A percentile compares a stretch with the other conserved stretches of the same genome.
Conservation (phyloP, 2,113 vertebrate genomes). For the Bos indicus region DNA sequence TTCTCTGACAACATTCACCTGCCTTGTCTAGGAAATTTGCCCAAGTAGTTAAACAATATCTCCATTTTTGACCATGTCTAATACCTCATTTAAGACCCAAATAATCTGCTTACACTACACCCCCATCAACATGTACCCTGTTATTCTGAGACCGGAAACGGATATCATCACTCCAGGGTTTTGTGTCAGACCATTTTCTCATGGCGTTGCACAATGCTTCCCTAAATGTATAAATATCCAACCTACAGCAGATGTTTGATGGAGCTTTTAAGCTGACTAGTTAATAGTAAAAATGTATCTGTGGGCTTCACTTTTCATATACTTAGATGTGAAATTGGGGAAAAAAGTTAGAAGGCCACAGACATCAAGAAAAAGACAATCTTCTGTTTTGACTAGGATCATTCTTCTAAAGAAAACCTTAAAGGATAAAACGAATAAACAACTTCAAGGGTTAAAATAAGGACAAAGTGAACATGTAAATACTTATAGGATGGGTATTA, state of each 20-base stretch:
- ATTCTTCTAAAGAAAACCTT: conserved; percentile 13
- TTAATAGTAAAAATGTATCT: conserved; percentile 15
- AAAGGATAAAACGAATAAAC: conserved; percentile 7
- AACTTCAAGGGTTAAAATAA: not conserved
- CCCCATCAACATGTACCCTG: not conserved
- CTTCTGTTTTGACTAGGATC: not conserved
- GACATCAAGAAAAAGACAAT: not conserved
- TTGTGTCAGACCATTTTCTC: not conserved
- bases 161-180: not conserved
- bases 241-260: conserved; percentile 5
- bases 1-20: not conserved
- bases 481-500: not conserved
- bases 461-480: not conserved
- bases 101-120: not conserved
- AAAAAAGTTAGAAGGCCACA: not conserved
- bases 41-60: not conserved
- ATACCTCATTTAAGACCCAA: not conserved
- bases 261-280: not conserved
- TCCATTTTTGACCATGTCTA: not conserved
- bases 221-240: not conserved
- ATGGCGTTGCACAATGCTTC: not conserved
- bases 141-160: not conserved
- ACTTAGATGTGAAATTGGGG: not conserved
- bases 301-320: not conserved
- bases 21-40: not conserved